A percentile compares a stretch with the other conserved stretches of the same genome.
Evolutionary conservation across 2,797 vertebrate genomes (phyloP).

Genomic region (Leontocebus nigricollis): DNA sequence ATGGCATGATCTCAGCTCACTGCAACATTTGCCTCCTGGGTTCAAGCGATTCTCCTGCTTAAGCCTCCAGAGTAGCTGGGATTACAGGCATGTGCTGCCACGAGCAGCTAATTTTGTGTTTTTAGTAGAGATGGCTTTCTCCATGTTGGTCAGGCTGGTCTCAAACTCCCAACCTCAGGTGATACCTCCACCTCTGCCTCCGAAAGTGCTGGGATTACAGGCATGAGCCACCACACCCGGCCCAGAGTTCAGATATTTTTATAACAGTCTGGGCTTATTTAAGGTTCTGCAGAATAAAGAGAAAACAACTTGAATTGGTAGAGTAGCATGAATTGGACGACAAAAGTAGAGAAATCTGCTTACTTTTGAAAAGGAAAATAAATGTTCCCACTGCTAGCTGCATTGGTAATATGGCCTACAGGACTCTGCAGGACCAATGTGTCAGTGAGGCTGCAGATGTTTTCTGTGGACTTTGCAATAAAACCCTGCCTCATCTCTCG

Average conservation of each 20-base stretch:
- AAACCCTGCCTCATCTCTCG: not conserved
- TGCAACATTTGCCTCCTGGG: rapidly evolving
- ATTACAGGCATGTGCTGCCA: not conserved
- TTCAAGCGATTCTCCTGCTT: not conserved
- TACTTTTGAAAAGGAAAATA: not conserved
- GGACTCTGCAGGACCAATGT: not conserved
- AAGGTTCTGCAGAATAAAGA: slow-evolving; percentile 1
- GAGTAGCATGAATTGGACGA: not conserved
- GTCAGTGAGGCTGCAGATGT: not conserved
- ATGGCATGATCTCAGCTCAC: not conserved
- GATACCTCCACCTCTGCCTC: not conserved
- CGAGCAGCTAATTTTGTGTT: not conserved
- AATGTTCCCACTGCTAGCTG: not conserved
- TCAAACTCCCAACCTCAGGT: not conserved
- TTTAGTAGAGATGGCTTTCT: not conserved
- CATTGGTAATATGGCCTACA: not conserved
- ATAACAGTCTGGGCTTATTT: not conserved
- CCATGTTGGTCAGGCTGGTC: not conserved
- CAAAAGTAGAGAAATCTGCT: not conserved
- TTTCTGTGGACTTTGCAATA: not conserved
- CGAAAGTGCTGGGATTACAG: not conserved
- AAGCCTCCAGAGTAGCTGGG: not conserved
- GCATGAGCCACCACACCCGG: not conserved
- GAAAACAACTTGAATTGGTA: not conserved
- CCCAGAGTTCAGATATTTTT: not conserved